phyloP scores from a whole-genome alignment of 2,888 invertebrate species.

The Dryobota labecula region DNA sequence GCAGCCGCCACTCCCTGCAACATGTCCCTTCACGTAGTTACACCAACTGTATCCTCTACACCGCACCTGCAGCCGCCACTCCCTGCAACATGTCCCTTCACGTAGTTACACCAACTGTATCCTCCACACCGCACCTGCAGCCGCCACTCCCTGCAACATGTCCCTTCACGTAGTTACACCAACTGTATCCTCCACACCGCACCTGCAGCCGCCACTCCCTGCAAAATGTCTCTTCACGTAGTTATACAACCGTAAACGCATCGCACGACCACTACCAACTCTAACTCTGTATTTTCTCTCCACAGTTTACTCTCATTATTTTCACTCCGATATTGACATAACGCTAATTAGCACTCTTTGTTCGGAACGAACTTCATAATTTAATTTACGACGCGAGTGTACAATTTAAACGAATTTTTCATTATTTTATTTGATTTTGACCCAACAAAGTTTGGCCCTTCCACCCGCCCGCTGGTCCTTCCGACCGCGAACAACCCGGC shows the following conservation, averaged over 20 bases:
- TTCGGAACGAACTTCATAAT: slow-evolving; percentile 46
- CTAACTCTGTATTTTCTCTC: background rate
- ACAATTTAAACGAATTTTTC: slow-evolving; percentile 44
- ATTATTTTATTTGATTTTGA: slow-evolving; percentile 59
- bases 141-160: background rate
- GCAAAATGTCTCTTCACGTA: background rate
- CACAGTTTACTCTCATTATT: slow-evolving; percentile 7
- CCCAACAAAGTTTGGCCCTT: slow-evolving; percentile 29
- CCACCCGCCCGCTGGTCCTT: background rate
- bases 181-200: background rate
- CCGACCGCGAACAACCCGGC: background rate
- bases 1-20: no score
- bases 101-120: no score
- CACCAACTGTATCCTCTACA: no score
- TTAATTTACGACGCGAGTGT: slow-evolving; percentile 43
- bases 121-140: background rate
- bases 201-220: background rate
- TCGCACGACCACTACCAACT: background rate
- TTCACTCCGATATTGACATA: slow-evolving; percentile 26
- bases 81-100: no score
- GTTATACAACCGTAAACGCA: background rate
- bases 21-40: no score
- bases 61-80: no score
- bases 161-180: background rate
- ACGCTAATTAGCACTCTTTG: slow-evolving; percentile 54